Evolutionary conservation across 1,140 invertebrate genomes (phyloP), one percentile per base, ranked within the genome.

Genomic region (Drosophila grimshawi): DNA sequence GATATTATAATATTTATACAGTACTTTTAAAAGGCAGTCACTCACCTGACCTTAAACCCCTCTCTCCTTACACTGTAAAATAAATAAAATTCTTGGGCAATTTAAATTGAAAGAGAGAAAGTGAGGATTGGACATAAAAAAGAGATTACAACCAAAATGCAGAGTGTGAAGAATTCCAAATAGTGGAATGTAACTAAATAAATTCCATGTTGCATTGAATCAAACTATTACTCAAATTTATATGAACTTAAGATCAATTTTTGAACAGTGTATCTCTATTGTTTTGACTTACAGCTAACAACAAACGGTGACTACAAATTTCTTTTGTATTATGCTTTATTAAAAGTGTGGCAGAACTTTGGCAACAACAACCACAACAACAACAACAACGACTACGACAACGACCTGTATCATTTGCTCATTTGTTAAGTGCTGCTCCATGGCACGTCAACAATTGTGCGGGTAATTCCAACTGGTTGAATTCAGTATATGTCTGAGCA

Each of bases 281-380:
- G 3, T 19, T 30, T n/a, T 64, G 8, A 78, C 51, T 65, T 82
- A 41, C 62, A 86, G 82, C 68, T 59, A 52, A 65, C 43, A 33
- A 33, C 48, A 33, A 61, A 49, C 41, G 43, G 11, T 8, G 39
- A 30, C 49, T 46, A 74, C 71, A 69, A 76, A 82, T 80, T 82
- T 63, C 19, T 63, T 46, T 39, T 33, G 37, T 66, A 49, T 64
- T 64, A 73, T 74, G 74, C 74, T 78, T 72, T 78, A 86, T 81
- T 81, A 86, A 86, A 86, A 86, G 81, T 78, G 81, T 86, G 81
- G 81, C 81, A 85, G 81, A 85, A 85, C 81, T 76, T 80, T 80
- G 78, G 72, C 78, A 80, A 37, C 32, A 37, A 62, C 57, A 43
- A 49, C 6, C 7, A 19, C 51, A 37, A 52, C 30, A 46, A 68